Evolutionary conservation across 2,888 invertebrate genomes (phyloP).

Genomic region (Oegoconia quadripuncta): DNA sequence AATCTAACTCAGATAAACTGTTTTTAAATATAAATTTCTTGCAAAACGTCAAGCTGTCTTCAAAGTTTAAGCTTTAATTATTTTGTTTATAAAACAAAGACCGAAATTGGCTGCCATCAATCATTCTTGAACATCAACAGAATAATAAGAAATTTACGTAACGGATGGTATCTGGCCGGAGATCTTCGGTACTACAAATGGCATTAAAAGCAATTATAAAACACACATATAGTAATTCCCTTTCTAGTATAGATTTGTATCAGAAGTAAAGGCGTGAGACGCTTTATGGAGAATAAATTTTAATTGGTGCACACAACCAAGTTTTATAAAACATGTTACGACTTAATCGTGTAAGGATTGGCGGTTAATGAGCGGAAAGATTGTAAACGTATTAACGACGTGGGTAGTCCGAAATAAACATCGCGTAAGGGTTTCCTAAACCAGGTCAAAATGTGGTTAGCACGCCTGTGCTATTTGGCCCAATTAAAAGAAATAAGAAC

Average conservation of each 20-base stretch:
- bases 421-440: constrained; percentile 21
- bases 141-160: constrained; percentile 49
- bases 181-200: constrained; percentile 45
- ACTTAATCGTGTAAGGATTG: constrained; percentile 67
- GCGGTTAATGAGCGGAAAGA: constrained; percentile 73
- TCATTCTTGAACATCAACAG: constrained; percentile 40
- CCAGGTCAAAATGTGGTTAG: constrained; percentile 26
- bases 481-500: constrained; percentile 35
- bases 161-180: constrained; percentile 27
- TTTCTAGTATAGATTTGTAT: constrained; percentile 58
- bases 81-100: constrained; percentile 28
- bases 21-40: constrained; percentile 7
- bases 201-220: constrained; percentile 59
- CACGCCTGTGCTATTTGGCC: constrained; percentile 24
- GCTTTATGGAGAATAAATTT: constrained; percentile 59
- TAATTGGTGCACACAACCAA: constrained; percentile 61
- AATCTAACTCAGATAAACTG: constrained; percentile 1
- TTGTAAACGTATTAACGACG: constrained; percentile 61
- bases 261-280: constrained; percentile 54
- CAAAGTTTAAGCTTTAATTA: constrained; percentile 17
- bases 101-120: constrained; percentile 40
- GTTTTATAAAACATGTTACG: constrained; percentile 65
- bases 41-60: constrained; percentile 13
- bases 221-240: constrained; percentile 51
- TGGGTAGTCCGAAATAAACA: constrained; percentile 47